These are phyloP conservation scores for Homalodisca vitripennis DNA, from an alignment of 1,140 invertebrate species.

Conservation along the genomic window DNA sequence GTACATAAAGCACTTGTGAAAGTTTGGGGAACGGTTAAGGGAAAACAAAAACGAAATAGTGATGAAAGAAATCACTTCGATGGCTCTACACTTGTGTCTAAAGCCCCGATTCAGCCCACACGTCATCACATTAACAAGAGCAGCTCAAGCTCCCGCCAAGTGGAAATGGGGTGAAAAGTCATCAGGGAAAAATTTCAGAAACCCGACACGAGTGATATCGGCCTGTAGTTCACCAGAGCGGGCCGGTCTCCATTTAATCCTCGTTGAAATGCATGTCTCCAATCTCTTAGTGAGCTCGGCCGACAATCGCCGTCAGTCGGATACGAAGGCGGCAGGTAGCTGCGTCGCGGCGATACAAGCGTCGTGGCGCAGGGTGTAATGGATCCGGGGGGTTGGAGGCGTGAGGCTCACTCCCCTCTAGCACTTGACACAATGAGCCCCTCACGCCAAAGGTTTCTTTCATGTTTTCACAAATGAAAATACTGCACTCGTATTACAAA, in stretches of 20 bases:
- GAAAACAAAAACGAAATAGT: neutral
- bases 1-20: neutral
- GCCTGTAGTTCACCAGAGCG: conserved; percentile 1
- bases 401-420: neutral
- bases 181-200: conserved; percentile 12
- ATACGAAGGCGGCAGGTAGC: neutral
- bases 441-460: conserved; percentile 29
- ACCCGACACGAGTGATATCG: conserved; percentile 1
- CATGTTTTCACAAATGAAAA: conserved; percentile 32
- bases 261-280: neutral
- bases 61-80: neutral
- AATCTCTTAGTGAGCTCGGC: conserved; percentile 5
- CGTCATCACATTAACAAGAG: neutral
- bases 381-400: neutral
- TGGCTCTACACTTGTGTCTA: neutral
- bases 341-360: neutral
- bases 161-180: conserved; percentile 1
- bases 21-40: neutral
- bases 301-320: neutral
- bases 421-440: conserved; percentile 22
- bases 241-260: neutral
- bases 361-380: neutral
- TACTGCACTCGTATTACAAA: conserved; percentile 28
- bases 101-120: neutral
- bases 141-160: neutral